These are phyloP conservation scores for Neosilurus hyrtlii DNA, from an alignment of 2,797 vertebrate species.

Conservation along the genomic window DNA sequence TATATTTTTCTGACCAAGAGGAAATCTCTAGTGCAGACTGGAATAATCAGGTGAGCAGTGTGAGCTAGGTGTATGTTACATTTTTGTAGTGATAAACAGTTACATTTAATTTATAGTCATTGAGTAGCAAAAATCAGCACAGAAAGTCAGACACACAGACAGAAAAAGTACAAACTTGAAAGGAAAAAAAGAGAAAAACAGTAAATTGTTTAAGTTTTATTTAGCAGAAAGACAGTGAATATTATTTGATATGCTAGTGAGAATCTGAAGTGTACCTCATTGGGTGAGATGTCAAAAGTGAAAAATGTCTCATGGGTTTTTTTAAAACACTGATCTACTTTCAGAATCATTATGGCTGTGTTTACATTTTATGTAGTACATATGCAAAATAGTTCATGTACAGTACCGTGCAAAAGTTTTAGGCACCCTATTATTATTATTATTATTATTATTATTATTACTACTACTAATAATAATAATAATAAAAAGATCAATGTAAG, in stretches of 20 bases:
- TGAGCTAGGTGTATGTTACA: not conserved
- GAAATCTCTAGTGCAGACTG: not conserved
- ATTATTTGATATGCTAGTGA: conserved; percentile 11
- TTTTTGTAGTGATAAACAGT: not conserved
- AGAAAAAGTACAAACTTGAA: not conserved
- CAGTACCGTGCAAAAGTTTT: no score
- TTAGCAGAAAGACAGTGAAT: conserved; percentile 36
- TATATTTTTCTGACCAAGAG: not conserved
- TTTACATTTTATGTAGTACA: not conserved
- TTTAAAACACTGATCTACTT: conserved; percentile 33
- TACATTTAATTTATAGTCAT: not conserved
- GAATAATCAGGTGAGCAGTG: not conserved
- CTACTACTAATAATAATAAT: no score
- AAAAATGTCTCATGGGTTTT: not conserved
- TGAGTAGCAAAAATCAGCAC: not conserved
- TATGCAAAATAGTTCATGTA: not conserved
- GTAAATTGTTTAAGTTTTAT: conserved; percentile 40
- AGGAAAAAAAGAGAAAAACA: conserved; percentile 30
- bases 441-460: no score
- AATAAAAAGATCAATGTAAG: no score
- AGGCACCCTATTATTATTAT: no score
- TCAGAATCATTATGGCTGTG: conserved; percentile 27
- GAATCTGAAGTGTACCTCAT: conserved; percentile 38
- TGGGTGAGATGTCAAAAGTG: conserved; percentile 35
- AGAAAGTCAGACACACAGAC: not conserved